phyloP scores from a whole-genome alignment of 2,888 invertebrate species.

The Meteorus colon region DNA sequence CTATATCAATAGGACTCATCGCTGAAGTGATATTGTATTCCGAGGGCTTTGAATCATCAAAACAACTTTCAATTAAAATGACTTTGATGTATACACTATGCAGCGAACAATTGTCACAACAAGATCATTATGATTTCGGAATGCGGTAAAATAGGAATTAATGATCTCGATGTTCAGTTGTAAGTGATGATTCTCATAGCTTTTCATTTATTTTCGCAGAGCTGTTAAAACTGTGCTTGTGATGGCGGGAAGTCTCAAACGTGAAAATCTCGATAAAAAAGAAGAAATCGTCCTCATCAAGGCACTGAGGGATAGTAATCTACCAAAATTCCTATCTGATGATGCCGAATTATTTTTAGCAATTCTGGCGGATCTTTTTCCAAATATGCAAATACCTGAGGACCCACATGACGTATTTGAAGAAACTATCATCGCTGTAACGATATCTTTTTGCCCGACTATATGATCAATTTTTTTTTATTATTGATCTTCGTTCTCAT shows the following conservation, averaged over 20 bases:
- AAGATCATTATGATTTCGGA: constrained; percentile 94
- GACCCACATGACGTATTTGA: constrained; percentile 87
- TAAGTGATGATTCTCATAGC: constrained; percentile 9
- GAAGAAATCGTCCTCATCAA: constrained; percentile 90
- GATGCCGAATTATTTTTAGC: constrained; percentile 90
- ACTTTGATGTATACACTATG: constrained; percentile 94
- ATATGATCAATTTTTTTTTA: constrained; percentile 59
- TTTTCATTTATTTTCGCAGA: constrained; percentile 68
- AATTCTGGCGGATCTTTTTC: constrained; percentile 92
- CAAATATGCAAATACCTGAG: constrained; percentile 85
- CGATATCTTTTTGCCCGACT: neutral
- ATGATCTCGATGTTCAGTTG: neutral
- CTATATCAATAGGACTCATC: constrained; percentile 79
- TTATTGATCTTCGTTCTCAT: constrained; percentile 54
- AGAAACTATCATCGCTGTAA: constrained; percentile 75
- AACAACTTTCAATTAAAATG: constrained; percentile 91
- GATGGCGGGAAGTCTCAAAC: constrained; percentile 92
- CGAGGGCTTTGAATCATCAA: constrained; percentile 93
- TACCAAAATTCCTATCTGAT: constrained; percentile 91
- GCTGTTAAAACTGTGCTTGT: constrained; percentile 95
- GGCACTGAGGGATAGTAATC: constrained; percentile 90
- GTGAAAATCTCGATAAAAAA: constrained; percentile 87
- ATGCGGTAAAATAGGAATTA: constrained; percentile 77
- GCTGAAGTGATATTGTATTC: constrained; percentile 95
- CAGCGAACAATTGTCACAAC: constrained; percentile 92